phyloP scores from a whole-genome alignment of 2,888 invertebrate genomes.

The Dasysyrphus tricinctus region DNA sequence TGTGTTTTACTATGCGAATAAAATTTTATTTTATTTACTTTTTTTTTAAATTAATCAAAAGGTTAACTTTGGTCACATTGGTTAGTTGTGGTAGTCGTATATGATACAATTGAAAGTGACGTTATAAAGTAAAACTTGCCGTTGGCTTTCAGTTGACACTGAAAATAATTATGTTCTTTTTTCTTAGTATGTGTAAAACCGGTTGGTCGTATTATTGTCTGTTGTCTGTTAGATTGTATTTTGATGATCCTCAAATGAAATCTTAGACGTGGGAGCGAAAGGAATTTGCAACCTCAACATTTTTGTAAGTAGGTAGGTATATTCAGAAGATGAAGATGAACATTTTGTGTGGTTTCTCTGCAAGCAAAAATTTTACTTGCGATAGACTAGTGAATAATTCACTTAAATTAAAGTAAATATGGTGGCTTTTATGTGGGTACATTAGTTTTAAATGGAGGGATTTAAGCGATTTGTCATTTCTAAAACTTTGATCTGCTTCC shows the following conservation, averaged over 20 bases:
- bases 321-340: background rate
- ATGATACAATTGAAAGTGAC: constrained; percentile 61
- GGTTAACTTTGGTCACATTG: constrained; percentile 8
- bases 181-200: constrained; percentile 17
- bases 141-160: constrained; percentile 64
- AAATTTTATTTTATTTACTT: background rate
- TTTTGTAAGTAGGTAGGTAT: background rate
- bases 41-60: background rate
- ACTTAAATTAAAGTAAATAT: too few species aligned
- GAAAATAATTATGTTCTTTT: constrained; percentile 48
- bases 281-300: constrained; percentile 62
- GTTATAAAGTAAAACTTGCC: constrained; percentile 46
- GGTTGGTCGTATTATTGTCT: background rate
- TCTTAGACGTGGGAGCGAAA: constrained; percentile 64
- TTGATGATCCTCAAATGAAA: constrained; percentile 65
- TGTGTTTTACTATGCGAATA: too few species aligned
- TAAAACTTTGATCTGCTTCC: too few species aligned
- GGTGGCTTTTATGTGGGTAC: too few species aligned
- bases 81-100: background rate
- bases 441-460: too few species aligned
- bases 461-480: too few species aligned
- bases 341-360: background rate
- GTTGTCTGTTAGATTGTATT: constrained; percentile 28
- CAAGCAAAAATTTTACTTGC: too few species aligned
- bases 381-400: background rate